phyloP scores from a whole-genome alignment of 2,888 invertebrate genomes.

The Plemyria rubiginata region DNA sequence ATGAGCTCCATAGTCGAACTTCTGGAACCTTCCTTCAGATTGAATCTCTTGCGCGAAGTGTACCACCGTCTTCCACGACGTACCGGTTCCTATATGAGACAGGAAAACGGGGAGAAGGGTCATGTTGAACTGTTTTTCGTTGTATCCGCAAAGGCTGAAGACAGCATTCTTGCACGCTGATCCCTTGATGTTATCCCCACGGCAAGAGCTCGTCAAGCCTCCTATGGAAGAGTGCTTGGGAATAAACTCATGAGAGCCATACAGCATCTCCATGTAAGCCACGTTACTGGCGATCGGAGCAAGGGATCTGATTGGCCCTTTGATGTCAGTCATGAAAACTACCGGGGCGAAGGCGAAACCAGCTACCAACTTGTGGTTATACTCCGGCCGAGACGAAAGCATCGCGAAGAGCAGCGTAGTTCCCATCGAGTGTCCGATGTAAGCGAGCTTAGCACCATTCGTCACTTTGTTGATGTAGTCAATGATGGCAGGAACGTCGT shows the following conservation, averaged over 20 bases:
- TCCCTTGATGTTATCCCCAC: conserved; percentile 75
- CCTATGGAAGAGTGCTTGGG: conserved; percentile 86
- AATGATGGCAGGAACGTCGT: conserved; percentile 94
- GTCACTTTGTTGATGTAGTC: conserved; percentile 84
- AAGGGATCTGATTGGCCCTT: conserved; percentile 87
- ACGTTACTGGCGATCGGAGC: conserved; percentile 86
- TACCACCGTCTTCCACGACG: conserved; percentile 89
- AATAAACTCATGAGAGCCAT: conserved; percentile 89
- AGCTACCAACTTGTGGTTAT: conserved; percentile 86
- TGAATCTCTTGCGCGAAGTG: conserved; percentile 87
- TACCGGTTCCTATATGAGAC: conserved; percentile 89
- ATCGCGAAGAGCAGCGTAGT: conserved; percentile 91
- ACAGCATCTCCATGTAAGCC: conserved; percentile 84
- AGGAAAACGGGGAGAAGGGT: conserved; percentile 88
- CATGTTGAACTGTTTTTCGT: conserved; percentile 88
- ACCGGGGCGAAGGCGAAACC: conserved; percentile 89
- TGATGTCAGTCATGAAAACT: conserved; percentile 86
- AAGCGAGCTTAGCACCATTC: conserved; percentile 77
- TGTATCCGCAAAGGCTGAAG: conserved; percentile 90
- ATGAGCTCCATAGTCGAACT: conserved; percentile 87
- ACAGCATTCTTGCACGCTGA: conserved; percentile 88
- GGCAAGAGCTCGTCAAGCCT: conserved; percentile 85
- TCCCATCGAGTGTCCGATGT: conserved; percentile 97
- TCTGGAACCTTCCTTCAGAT: conserved; percentile 84
- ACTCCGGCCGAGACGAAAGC: conserved; percentile 87